Conservation (phyloP, 2,113 vertebrate genomes). For the Nannobrachium achirus region DNA sequence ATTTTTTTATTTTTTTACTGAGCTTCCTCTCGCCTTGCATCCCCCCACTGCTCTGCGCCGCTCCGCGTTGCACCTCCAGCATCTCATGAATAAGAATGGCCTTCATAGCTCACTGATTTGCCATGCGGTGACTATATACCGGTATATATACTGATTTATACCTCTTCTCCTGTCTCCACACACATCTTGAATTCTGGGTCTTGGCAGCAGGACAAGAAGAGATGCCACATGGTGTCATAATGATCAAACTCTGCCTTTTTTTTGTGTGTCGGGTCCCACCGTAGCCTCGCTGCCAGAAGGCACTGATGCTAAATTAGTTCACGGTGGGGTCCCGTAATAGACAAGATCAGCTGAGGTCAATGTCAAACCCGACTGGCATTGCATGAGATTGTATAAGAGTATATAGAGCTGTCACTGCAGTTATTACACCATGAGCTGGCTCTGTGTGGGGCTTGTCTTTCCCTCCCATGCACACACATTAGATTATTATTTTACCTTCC, state of each 20-base stretch:
- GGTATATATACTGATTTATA: too few species aligned
- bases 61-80: slow-evolving; percentile 31
- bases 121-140: too few species aligned
- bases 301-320: slow-evolving; percentile 54
- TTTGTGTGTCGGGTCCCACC: too few species aligned
- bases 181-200: too few species aligned
- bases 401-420: not conserved
- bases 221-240: not conserved
- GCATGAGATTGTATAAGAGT: not conserved
- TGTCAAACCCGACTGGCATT: slow-evolving; percentile 29
- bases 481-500: too few species aligned
- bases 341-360: slow-evolving; percentile 44
- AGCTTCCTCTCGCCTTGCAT: not conserved
- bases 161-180: not conserved
- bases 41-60: not conserved
- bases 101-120: too few species aligned
- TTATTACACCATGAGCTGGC: too few species aligned
- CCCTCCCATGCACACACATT: not conserved
- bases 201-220: slow-evolving; percentile 1
- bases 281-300: too few species aligned
- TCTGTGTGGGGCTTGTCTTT: not conserved
- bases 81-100: not conserved
- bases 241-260: too few species aligned
- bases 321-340: slow-evolving; percentile 41
- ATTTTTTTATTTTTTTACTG: too few species aligned